Conservation (phyloP, 2,888 invertebrate genomes). For the Cantharis rustica region DNA sequence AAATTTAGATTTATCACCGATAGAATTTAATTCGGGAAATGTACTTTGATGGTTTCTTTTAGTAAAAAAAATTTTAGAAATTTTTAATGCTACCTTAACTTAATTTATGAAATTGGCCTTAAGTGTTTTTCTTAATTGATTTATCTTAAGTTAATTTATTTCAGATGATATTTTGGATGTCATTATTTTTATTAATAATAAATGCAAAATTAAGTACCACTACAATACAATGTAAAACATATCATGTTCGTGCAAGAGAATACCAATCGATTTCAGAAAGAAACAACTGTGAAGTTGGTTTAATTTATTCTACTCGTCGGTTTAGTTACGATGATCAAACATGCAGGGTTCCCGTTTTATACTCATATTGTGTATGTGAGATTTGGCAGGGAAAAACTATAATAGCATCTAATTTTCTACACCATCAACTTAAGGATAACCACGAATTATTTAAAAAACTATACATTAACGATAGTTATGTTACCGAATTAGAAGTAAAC, state of each 20-base stretch:
- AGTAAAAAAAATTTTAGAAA: too few species aligned
- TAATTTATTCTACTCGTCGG: too few species aligned
- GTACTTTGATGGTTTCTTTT: too few species aligned
- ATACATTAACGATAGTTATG: background rate
- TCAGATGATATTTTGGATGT: background rate
- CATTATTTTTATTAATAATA: background rate
- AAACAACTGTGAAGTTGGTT: too few species aligned
- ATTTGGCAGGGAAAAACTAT: background rate
- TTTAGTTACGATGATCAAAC: too few species aligned
- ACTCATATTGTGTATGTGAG: background rate
- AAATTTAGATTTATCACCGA: too few species aligned
- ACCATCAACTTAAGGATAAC: background rate
- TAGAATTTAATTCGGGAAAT: too few species aligned
- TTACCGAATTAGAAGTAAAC: background rate
- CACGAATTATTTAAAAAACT: background rate
- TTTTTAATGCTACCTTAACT: too few species aligned
- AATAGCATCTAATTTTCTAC: background rate
- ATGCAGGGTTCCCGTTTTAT: background rate
- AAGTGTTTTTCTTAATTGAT: too few species aligned
- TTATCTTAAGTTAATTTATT: background rate
- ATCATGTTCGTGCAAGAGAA: background rate
- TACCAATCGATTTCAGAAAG: background rate
- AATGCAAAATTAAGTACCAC: background rate
- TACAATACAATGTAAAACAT: background rate
- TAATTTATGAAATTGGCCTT: too few species aligned